These are phyloP conservation scores for Apocheima hispidaria DNA, from an alignment of 2,888 invertebrate genomes.

Conservation along the genomic window DNA sequence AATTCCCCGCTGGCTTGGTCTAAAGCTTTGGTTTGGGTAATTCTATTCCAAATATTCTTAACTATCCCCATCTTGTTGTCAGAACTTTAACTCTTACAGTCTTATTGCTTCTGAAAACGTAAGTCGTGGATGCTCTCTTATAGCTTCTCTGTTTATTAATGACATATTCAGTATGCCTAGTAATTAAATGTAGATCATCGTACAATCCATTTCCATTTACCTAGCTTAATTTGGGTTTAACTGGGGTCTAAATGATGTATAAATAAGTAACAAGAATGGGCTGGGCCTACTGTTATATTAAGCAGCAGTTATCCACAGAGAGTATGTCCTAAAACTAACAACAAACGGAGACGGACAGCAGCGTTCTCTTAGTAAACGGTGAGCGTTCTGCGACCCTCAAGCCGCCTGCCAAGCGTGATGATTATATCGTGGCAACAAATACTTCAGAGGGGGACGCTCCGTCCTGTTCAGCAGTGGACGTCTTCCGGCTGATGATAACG, in stretches of 20 bases:
- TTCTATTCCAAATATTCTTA: conserved; percentile 56
- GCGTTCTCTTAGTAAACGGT: no score
- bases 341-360: no score
- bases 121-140: conserved; percentile 10
- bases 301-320: neutral
- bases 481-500: no score
- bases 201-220: conserved; percentile 35
- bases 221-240: conserved; percentile 2
- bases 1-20: conserved; percentile 59
- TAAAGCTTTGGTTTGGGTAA: conserved; percentile 65
- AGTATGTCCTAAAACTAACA: no score
- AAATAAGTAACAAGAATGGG: conserved; percentile 2
- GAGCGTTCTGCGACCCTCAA: no score
- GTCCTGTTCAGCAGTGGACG: no score
- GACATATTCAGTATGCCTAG: conserved; percentile 8
- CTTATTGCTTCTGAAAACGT: conserved; percentile 6
- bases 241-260: conserved; percentile 2
- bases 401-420: no score
- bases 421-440: no score
- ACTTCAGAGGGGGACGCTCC: neutral
- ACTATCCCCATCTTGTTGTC: conserved; percentile 53
- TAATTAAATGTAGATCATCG: conserved; percentile 32
- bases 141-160: conserved; percentile 13
- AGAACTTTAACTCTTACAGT: neutral
- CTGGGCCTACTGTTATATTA: neutral